A percentile compares a stretch with the other conserved stretches of the same genome.
Conservation (phyloP, 1,140 invertebrate genomes). For the Drosophila sp. region DNA sequence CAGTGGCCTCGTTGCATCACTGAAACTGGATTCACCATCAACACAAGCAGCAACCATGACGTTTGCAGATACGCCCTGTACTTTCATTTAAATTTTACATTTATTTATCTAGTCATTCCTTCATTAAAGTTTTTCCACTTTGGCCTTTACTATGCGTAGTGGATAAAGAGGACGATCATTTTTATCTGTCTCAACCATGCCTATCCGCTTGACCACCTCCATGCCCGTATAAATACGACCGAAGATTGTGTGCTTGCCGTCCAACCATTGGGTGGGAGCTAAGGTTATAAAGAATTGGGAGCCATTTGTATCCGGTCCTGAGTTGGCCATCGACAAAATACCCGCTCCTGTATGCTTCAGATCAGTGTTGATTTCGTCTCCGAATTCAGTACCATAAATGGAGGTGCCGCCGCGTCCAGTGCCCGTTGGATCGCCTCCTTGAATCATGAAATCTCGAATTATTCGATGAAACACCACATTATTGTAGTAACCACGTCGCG, state of each 20-base stretch:
- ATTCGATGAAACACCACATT: slow-evolving; percentile 98
- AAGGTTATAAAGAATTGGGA: slow-evolving; percentile 99
- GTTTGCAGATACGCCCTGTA: slow-evolving; percentile 24
- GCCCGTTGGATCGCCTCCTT: slow-evolving; percentile 95
- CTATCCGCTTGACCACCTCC: slow-evolving; percentile 95
- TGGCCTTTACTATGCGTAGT: slow-evolving; percentile 92
- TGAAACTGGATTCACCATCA: background rate
- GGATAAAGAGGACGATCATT: slow-evolving; percentile 95
- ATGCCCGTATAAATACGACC: slow-evolving; percentile 94
- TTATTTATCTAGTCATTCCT: slow-evolving; percentile 61
- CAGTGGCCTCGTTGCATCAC: background rate
- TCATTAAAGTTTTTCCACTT: slow-evolving; percentile 84
- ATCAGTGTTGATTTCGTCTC: slow-evolving; percentile 97
- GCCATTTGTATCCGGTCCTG: slow-evolving; percentile 97
- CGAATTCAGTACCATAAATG: slow-evolving; percentile 97
- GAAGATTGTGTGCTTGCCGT: slow-evolving; percentile 99
- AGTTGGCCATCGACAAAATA: slow-evolving; percentile 91
- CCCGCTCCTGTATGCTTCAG: slow-evolving; percentile 96
- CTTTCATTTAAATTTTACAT: slow-evolving; percentile 35
- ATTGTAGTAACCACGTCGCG: slow-evolving; percentile 97
- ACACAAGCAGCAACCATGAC: background rate
- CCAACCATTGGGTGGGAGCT: slow-evolving; percentile 98
- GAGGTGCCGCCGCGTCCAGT: slow-evolving; percentile 97
- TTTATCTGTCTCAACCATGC: slow-evolving; percentile 95
- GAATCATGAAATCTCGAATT: slow-evolving; percentile 99